Conservation (phyloP, 2,797 vertebrate species). For the Karalla daura region DNA sequence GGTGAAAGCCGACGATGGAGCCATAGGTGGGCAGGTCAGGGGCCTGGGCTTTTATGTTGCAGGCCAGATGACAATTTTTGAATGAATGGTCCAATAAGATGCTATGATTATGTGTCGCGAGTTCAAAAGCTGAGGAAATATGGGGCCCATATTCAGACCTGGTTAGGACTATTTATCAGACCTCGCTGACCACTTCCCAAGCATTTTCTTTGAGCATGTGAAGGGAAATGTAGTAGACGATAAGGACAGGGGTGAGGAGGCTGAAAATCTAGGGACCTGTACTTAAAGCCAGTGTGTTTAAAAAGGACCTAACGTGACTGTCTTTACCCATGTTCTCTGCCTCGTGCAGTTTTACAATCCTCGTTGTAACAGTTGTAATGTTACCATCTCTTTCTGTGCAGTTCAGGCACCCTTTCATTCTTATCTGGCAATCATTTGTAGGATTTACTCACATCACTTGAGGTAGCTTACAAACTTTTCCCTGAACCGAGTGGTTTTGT, state of each 20-base stretch:
- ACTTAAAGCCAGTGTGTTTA: background rate
- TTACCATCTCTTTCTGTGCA: no score
- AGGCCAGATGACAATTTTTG: constrained; percentile 67
- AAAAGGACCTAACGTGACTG: no score
- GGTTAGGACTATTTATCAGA: constrained; percentile 41
- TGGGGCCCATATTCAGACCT: constrained; percentile 49
- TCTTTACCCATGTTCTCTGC: no score
- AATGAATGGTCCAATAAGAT: constrained; percentile 79
- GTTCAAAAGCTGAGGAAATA: constrained; percentile 59
- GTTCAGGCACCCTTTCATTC: no score
- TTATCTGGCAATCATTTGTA: no score
- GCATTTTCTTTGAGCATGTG: background rate
- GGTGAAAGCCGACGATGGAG: constrained; percentile 45
- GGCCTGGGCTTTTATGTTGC: constrained; percentile 65
- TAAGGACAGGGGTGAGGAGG: background rate
- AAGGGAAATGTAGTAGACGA: no score
- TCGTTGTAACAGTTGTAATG: no score
- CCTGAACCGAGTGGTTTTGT: no score
- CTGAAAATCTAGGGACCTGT: background rate
- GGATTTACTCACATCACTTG: no score
- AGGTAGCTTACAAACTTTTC: no score
- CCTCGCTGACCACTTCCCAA: constrained; percentile 21
- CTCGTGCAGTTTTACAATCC: no score
- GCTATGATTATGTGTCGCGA: constrained; percentile 56
- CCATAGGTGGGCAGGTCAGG: constrained; percentile 67